These are phyloP conservation scores for Cetoscarus ocellatus DNA, from an alignment of 2,797 vertebrate species.

Conservation along the genomic window DNA sequence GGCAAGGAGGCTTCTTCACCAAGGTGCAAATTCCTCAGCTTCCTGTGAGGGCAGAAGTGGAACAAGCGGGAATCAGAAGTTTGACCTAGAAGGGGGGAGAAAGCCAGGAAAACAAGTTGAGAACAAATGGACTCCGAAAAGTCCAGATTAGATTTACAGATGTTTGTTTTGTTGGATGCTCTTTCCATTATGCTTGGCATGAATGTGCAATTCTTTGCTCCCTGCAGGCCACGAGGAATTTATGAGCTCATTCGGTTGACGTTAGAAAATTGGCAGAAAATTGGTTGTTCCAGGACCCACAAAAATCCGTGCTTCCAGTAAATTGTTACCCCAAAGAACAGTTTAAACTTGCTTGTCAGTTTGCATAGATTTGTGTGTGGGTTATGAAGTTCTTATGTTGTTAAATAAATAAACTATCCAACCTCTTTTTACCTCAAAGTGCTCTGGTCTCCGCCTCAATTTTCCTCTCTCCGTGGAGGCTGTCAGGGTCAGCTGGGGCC, in stretches of 20 bases:
- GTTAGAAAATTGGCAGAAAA: conserved; percentile 4
- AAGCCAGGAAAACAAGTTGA: conserved; percentile 28
- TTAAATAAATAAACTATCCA: conserved; percentile 12
- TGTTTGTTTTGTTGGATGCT: conserved; percentile 12
- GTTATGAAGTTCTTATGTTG: not conserved
- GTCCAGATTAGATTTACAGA: conserved; percentile 3
- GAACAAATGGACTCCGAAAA: not conserved
- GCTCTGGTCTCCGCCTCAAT: conserved; percentile 96
- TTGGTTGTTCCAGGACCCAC: not conserved
- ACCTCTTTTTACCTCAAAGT: conserved; percentile 83
- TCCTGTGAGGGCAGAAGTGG: conserved; percentile 59
- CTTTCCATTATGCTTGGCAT: conserved; percentile 29
- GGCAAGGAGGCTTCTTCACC: conserved; percentile 61
- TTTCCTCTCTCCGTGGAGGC: conserved; percentile 93
- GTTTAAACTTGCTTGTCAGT: not conserved
- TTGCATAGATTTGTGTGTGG: too few species aligned
- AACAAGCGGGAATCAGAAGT: conserved; percentile 32
- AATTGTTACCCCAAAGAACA: not conserved
- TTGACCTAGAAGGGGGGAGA: conserved; percentile 47
- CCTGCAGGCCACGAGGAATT: conserved; percentile 40
- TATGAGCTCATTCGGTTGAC: conserved; percentile 39
- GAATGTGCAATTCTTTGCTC: not conserved
- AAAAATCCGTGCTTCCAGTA: not conserved
- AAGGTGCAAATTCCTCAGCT: conserved; percentile 75
- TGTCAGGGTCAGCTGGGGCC: conserved; percentile 86